Percentiles rank a stretch among this genome's conserved stretches.
phyloP scores from a whole-genome alignment of 1,140 invertebrate species.

The Mesaphorura yosii region DNA sequence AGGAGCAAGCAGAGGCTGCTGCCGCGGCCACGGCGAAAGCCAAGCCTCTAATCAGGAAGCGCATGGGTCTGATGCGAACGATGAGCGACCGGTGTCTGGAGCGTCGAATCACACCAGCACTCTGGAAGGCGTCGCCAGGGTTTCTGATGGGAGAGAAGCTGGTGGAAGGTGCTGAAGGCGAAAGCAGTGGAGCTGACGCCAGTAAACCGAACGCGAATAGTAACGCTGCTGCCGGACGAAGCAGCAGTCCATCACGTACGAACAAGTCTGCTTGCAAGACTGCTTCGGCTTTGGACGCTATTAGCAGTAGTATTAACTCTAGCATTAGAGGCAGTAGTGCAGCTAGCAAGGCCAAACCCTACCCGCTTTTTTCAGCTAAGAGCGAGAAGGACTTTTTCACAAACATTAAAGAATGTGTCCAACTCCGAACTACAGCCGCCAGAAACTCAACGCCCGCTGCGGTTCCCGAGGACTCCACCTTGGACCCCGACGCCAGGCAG shows the following conservation, averaged over 20 bases:
- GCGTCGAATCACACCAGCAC: constrained; percentile 22
- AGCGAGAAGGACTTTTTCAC: not conserved
- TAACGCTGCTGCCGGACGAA: too few species aligned
- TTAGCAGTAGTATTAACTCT: too few species aligned
- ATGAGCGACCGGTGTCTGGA: constrained; percentile 31
- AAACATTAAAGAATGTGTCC: not conserved
- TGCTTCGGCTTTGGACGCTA: not conserved
- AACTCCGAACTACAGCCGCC: not conserved
- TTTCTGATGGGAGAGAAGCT: constrained; percentile 24
- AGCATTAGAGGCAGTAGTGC: too few species aligned
- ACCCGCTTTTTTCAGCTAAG: not conserved
- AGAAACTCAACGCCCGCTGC: not conserved
- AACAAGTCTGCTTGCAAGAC: not conserved
- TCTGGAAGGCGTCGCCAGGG: constrained; percentile 19
- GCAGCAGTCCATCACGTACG: not conserved
- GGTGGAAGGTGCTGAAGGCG: constrained; percentile 21
- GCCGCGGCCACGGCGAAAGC: constrained; percentile 8
- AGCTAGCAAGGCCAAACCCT: too few species aligned
- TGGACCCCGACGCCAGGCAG: constrained; percentile 21
- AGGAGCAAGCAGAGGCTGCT: not conserved
- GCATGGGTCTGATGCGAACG: constrained; percentile 31
- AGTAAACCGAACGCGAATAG: too few species aligned
- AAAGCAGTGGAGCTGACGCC: not conserved
- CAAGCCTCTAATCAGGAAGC: constrained; percentile 23
- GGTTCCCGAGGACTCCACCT: constrained; percentile 15